Percentiles rank a stretch among this genome's conserved stretches.
phyloP scores from a whole-genome alignment of 2,113 vertebrate genomes.

The Alethe castanea region DNA sequence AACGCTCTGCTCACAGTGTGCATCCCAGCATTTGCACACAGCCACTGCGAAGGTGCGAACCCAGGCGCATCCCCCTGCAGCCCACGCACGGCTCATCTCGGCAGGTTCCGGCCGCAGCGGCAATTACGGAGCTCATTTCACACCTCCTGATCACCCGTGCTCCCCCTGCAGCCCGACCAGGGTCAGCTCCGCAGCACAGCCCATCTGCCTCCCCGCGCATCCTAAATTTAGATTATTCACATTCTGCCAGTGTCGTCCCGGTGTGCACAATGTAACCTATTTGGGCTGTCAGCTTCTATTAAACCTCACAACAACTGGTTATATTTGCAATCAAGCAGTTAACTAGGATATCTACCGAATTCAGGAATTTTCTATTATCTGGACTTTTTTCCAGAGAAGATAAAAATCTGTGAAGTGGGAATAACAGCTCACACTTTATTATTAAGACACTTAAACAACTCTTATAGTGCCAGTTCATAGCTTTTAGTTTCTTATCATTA shows the following conservation, averaged over 20 bases:
- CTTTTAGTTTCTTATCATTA: not conserved
- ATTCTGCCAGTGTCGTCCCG: not conserved
- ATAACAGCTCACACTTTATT: not conserved
- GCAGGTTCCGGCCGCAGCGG: not conserved
- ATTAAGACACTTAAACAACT: not conserved
- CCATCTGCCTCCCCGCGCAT: not conserved
- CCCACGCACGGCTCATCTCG: not conserved
- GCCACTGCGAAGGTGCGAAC: not conserved
- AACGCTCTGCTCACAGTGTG: fast-evolving
- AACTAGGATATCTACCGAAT: not conserved
- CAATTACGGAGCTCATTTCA: not conserved
- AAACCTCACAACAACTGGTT: not conserved
- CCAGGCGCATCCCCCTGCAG: not conserved
- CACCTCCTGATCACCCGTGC: not conserved
- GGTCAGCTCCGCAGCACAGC: not conserved
- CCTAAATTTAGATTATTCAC: not conserved
- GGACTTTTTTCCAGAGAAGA: not conserved
- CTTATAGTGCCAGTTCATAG: not conserved
- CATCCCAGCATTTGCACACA: not conserved
- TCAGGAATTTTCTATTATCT: not conserved
- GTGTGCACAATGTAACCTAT: not conserved
- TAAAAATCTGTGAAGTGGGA: not conserved
- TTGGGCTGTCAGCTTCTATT: not conserved
- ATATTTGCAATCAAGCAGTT: not conserved
- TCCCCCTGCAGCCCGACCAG: not conserved